Evolutionary conservation across 2,797 vertebrate genomes (phyloP).

Genomic region (Acrocephalus scirpaceus): DNA sequence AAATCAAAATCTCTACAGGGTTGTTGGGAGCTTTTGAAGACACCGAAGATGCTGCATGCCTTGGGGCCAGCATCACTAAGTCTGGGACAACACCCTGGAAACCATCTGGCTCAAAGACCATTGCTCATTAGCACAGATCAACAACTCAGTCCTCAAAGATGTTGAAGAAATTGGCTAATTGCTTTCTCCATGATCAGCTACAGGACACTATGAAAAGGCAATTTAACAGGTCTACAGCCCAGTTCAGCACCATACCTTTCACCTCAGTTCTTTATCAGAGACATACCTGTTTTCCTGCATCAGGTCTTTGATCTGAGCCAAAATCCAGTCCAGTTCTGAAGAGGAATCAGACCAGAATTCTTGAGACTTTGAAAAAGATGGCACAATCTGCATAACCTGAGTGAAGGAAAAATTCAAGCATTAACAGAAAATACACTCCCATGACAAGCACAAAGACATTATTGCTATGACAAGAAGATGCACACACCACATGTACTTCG

Average conservation of each 20-base stretch:
- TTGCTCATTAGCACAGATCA: neutral
- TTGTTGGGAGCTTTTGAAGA: neutral
- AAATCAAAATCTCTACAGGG: neutral
- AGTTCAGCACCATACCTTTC: neutral
- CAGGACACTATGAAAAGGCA: neutral
- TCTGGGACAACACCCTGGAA: neutral
- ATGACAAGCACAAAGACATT: neutral
- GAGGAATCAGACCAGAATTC: conserved; percentile 79
- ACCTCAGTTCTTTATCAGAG: neutral
- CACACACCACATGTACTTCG: neutral
- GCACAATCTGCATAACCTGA: conserved; percentile 75
- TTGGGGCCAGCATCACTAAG: neutral
- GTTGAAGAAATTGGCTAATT: neutral
- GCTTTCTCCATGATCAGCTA: neutral
- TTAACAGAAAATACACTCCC: neutral
- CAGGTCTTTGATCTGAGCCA: conserved; percentile 90
- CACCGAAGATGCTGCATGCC: neutral
- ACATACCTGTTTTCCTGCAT: conserved; percentile 81
- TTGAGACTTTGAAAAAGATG: conserved; percentile 61
- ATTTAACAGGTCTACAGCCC: neutral
- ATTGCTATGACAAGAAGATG: neutral
- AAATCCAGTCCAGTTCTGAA: conserved; percentile 86
- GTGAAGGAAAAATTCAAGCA: neutral
- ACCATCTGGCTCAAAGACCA: neutral
- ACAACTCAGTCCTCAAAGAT: neutral